Evolutionary conservation across 1,140 invertebrate species (phyloP).

Genomic region (Drosophila guanche): DNA sequence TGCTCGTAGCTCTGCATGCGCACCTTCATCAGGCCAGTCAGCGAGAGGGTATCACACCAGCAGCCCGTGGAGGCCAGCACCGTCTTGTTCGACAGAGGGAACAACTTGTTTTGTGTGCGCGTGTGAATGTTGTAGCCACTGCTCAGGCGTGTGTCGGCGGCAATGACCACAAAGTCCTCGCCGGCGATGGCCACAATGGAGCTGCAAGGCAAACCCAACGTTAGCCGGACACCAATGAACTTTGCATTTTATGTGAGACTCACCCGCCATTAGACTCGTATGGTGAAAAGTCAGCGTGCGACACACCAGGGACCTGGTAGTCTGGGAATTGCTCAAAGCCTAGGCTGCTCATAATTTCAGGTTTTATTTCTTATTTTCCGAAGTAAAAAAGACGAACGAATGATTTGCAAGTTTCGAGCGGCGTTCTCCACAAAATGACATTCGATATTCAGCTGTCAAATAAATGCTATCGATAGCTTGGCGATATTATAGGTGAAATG

Average conservation of each 20-base stretch:
- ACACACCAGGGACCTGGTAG: constrained; percentile 86
- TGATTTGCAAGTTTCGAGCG: constrained; percentile 76
- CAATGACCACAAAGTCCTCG: constrained; percentile 93
- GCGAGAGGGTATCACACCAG: constrained; percentile 98
- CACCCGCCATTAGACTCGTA: constrained; percentile 92
- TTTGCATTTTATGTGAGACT: constrained; percentile 43
- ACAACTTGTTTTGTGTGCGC: constrained; percentile 93
- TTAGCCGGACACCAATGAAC: no score
- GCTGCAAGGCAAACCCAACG: constrained; percentile 83
- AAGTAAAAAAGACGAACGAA: constrained; percentile 46
- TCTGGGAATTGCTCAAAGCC: constrained; percentile 86
- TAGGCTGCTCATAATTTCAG: constrained; percentile 55
- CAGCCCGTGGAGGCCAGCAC: constrained; percentile 96
- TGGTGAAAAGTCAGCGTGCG: constrained; percentile 88
- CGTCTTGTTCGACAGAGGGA: constrained; percentile 90
- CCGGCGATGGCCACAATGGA: constrained; percentile 97
- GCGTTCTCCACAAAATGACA: constrained; percentile 37
- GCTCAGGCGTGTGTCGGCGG: constrained; percentile 96
- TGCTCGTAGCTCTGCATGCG: constrained; percentile 97
- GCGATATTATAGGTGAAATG: neutral
- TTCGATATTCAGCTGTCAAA: neutral
- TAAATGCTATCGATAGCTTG: constrained; percentile 11
- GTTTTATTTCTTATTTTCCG: constrained; percentile 33
- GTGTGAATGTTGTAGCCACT: constrained; percentile 95
- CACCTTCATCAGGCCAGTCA: constrained; percentile 93